phyloP scores from a whole-genome alignment of 1,140 invertebrate genomes.

The Amphibalanus amphitrite region DNA sequence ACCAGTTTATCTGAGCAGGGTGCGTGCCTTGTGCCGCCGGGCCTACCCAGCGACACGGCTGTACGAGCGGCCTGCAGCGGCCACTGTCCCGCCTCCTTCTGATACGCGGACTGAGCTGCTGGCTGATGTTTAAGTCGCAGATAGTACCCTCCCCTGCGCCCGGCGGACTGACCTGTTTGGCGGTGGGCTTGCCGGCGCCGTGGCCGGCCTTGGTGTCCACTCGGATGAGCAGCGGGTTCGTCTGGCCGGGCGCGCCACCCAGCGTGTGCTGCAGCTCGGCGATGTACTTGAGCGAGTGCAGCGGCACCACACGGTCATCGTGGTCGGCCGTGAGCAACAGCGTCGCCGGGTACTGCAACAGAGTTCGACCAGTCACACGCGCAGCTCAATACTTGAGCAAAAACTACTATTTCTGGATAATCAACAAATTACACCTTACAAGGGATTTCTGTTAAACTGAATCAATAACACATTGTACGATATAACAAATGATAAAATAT shows the following conservation, averaged over 20 bases:
- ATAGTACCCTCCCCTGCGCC: too few relatives aligned
- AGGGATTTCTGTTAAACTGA: too few relatives aligned
- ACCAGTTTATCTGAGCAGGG: too few relatives aligned
- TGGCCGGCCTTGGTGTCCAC: constrained; percentile 93
- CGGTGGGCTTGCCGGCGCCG: constrained; percentile 87
- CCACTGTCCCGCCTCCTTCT: not conserved
- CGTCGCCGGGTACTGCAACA: constrained; percentile 87
- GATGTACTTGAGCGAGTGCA: constrained; percentile 89
- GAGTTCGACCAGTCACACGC: too few relatives aligned
- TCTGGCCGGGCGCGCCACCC: constrained; percentile 38
- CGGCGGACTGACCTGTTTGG: constrained; percentile 67
- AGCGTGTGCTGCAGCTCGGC: constrained; percentile 70
- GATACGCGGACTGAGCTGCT: constrained; percentile 10
- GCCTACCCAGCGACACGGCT: too few relatives aligned
- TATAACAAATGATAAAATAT: too few relatives aligned
- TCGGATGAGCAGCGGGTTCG: constrained; percentile 71
- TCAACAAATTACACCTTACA: too few relatives aligned
- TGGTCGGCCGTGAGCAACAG: constrained; percentile 89
- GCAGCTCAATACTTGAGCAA: too few relatives aligned
- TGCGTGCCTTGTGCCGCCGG: too few relatives aligned
- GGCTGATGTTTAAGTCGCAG: constrained; percentile 9
- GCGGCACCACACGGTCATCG: constrained; percentile 89
- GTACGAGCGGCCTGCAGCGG: too few relatives aligned
- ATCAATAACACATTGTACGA: too few relatives aligned
- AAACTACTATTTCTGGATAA: too few relatives aligned